A percentile compares a stretch with the other conserved stretches of the same genome.
Conservation (phyloP, 2,888 invertebrate species). For the Anthophora plumipes region DNA sequence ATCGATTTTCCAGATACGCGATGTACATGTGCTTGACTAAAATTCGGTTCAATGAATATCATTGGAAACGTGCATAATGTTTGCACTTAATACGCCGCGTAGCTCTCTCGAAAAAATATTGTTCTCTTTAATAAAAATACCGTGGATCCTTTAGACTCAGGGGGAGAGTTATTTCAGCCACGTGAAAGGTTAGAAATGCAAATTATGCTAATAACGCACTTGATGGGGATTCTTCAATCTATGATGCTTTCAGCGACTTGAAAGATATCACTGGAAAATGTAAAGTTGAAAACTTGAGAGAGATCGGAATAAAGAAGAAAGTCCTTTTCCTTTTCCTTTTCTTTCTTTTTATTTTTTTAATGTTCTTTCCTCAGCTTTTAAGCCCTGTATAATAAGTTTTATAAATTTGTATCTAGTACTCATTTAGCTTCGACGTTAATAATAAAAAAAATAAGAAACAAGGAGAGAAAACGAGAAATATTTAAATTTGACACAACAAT, state of each 20-base stretch:
- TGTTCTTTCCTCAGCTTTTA: too few relatives aligned
- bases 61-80: not conserved
- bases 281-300: not conserved
- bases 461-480: too few relatives aligned
- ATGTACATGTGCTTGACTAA: conserved; percentile 9
- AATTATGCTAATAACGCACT: conserved; percentile 6
- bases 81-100: not conserved
- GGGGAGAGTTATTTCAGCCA: not conserved
- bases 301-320: too few relatives aligned
- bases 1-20: conserved; percentile 12
- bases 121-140: conserved; percentile 1
- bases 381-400: too few relatives aligned
- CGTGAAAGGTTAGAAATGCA: not conserved
- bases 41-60: conserved; percentile 24
- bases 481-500: too few relatives aligned
- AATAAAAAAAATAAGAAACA: too few relatives aligned
- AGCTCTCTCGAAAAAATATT: conserved; percentile 6
- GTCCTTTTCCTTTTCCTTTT: too few relatives aligned
- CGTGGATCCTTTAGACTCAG: not conserved
- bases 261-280: not conserved
- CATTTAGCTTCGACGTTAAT: too few relatives aligned
- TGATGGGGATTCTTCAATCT: not conserved
- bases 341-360: too few relatives aligned
- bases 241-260: not conserved
- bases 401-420: too few relatives aligned